A percentile compares a stretch with the other conserved stretches of the same genome.
These are phyloP conservation scores for Alcedo quadribrachys DNA, from an alignment of 2,797 vertebrate genomes.

Conservation along the genomic window DNA sequence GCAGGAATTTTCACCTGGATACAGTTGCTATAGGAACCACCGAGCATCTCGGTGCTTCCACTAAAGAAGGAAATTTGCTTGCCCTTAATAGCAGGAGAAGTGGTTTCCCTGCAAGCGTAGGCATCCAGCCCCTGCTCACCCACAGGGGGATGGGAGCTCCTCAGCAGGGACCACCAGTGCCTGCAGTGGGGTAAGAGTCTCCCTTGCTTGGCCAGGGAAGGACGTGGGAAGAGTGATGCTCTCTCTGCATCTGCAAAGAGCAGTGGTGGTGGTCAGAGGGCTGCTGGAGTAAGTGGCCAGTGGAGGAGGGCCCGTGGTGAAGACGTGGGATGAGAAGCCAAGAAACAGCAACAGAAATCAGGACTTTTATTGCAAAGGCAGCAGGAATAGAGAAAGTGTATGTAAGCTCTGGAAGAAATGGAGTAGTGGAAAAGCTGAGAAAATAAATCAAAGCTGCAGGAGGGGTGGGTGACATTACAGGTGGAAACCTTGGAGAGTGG, in stretches of 20 bases:
- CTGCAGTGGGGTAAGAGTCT: background rate
- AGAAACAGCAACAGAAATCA: background rate
- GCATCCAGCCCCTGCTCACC: background rate
- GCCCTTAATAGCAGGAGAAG: background rate
- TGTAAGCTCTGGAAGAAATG: background rate
- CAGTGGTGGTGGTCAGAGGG: rapidly evolving
- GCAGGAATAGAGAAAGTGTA: background rate
- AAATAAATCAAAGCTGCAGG: background rate
- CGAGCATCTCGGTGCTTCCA: background rate
- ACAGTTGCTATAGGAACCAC: slow-evolving; percentile 78
- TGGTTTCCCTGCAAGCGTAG: background rate
- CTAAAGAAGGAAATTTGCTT: slow-evolving; percentile 24
- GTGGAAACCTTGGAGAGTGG: background rate
- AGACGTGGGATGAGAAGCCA: background rate
- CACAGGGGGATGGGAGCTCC: background rate
- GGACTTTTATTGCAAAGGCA: background rate
- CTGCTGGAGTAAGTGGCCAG: background rate
- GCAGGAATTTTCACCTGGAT: slow-evolving; percentile 67
- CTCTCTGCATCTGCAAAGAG: background rate
- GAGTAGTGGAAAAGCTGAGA: background rate
- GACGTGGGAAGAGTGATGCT: background rate
- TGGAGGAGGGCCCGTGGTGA: background rate
- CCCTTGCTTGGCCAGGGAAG: rapidly evolving
- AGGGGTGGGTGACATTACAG: background rate
- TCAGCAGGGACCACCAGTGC: rapidly evolving